Evolutionary conservation across 1,140 invertebrate species (phyloP), one percentile per base, ranked within the genome.

Genomic region (Penaeus indicus): DNA sequence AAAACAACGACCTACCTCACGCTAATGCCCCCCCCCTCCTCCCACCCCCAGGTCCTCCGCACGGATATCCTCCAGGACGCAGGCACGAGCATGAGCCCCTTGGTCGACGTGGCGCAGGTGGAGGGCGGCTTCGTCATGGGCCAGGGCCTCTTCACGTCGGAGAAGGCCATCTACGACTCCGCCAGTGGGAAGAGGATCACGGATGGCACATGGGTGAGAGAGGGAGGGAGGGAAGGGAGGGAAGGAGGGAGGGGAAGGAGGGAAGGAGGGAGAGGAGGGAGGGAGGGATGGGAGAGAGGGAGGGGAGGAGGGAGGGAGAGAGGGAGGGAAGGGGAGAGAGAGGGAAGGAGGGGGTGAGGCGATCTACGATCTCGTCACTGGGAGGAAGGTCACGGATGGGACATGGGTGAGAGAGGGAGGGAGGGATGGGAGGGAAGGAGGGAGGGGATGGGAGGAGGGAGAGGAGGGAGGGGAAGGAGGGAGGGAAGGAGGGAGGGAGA

Each of bases 101-200:
- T 95, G 82, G 93, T 97, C 42, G 97, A 98, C 92, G 93, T 98
- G 32, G 97, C 97, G 47, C 97, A 98, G 93, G 94, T 96, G 5
- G 97, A 98, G 94, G 97, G 97, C 10, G 96, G 96, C 1, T 97
- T 97, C 92, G 93, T 97, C 1, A 98, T 98, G 97, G 97, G 96
- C 10, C 91, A 97, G 19, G 97, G 97, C 8, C 96, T 96, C 91
- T 97, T 95, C 94, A 95, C 96, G 0, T 94, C 93, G 10, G 97
- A 98, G 92, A 94, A 96, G 89, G 91, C 97, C 61, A 93, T 95
- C 10, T 96, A 95, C 91, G 94, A 96, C 92, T 92, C 93, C 22
- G 91, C 93, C 27, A 95, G 95, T 25, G 97, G 96, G 21, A 92
- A 94, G 88, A 92, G 96, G 13, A 93, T 96, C 0, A 97, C 96